Conservation (phyloP, 2,888 invertebrate genomes). For the Myopa testacea region DNA sequence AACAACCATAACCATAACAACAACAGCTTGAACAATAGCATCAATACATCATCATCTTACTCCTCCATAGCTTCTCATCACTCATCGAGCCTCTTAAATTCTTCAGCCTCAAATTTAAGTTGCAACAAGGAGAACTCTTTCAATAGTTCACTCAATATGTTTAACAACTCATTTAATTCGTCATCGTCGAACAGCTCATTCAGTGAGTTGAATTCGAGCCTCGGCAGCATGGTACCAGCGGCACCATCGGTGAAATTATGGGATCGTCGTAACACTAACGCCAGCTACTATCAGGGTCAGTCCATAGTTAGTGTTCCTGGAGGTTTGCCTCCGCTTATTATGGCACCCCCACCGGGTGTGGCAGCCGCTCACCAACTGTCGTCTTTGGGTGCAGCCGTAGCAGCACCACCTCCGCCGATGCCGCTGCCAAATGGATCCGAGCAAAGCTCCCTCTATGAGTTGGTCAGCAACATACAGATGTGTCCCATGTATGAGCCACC, state of each 20-base stretch:
- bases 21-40: slow-evolving; percentile 43
- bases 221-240: slow-evolving; percentile 37
- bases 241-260: slow-evolving; percentile 55
- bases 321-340: slow-evolving; percentile 42
- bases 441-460: slow-evolving; percentile 50
- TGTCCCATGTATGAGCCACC: slow-evolving; percentile 62
- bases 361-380: background rate
- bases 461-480: slow-evolving; percentile 55
- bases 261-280: slow-evolving; percentile 57
- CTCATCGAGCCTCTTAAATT: slow-evolving; percentile 55
- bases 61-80: slow-evolving; percentile 51
- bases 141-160: slow-evolving; percentile 55
- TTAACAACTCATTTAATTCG: slow-evolving; percentile 52
- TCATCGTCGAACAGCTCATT: slow-evolving; percentile 54
- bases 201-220: slow-evolving; percentile 58
- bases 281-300: slow-evolving; percentile 20
- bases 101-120: slow-evolving; percentile 52
- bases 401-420: slow-evolving; percentile 3
- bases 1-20: slow-evolving; percentile 16
- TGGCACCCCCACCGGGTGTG: slow-evolving; percentile 31
- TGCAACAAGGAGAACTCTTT: slow-evolving; percentile 62
- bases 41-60: slow-evolving; percentile 45
- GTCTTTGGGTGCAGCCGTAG: background rate
- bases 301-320: background rate
- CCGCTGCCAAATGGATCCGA: slow-evolving; percentile 11